Conservation (phyloP, 1,140 invertebrate genomes). For the Scylla paramamosain region DNA sequence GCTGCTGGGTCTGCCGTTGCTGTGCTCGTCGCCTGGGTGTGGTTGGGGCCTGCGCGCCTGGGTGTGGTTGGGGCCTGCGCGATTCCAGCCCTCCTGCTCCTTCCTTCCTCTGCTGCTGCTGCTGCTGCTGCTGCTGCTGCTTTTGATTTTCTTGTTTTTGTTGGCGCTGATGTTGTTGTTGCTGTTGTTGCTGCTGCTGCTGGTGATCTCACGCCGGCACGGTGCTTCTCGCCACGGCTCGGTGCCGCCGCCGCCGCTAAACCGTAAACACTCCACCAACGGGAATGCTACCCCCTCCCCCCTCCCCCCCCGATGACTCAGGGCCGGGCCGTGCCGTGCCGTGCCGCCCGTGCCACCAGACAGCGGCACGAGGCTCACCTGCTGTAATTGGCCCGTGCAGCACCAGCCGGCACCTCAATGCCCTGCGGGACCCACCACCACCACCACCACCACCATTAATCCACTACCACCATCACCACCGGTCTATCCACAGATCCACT, state of each 20-base stretch:
- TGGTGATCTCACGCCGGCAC: not conserved
- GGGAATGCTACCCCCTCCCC: not conserved
- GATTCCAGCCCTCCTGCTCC: not conserved
- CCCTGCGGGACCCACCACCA: not conserved
- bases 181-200: not conserved
- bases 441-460: not conserved
- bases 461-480: not conserved
- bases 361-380: not conserved
- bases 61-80: constrained; percentile 70
- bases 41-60: constrained; percentile 69
- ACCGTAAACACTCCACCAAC: not conserved
- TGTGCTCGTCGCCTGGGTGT: constrained; percentile 59
- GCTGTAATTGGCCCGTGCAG: not conserved
- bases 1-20: constrained; percentile 27
- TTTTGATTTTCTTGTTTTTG: not conserved
- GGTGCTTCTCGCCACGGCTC: not conserved
- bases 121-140: constrained; percentile 35
- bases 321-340: not conserved
- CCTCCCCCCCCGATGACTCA: not conserved
- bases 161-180: not conserved
- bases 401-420: not conserved
- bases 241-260: not conserved
- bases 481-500: not conserved
- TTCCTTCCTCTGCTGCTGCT: not conserved
- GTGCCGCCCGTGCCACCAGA: not conserved